Evolutionary conservation across 2,113 vertebrate genomes (phyloP).

Genomic region (Etheostoma spectabile): DNA sequence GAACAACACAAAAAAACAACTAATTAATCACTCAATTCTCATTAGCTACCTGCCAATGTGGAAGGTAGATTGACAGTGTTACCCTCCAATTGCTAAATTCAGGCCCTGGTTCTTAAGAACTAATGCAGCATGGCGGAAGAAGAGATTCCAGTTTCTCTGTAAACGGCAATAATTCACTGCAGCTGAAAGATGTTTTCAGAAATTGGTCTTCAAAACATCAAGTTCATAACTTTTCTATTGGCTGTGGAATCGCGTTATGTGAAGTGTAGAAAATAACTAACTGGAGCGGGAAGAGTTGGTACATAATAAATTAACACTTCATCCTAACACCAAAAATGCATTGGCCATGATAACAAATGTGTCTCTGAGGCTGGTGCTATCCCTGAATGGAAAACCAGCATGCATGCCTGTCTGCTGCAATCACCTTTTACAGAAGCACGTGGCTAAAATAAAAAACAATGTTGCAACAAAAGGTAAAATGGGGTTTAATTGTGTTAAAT

Average conservation of each 20-base stretch:
- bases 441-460: constrained; percentile 16
- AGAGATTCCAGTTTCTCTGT: neutral
- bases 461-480: constrained; percentile 16
- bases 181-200: neutral
- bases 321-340: neutral
- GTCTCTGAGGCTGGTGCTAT: constrained; percentile 6
- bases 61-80: no score
- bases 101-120: neutral
- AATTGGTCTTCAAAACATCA: constrained; percentile 17
- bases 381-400: constrained; percentile 13
- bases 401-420: constrained; percentile 11
- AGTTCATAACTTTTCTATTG: constrained; percentile 22
- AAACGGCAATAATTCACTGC: neutral
- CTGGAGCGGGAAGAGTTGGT: constrained; percentile 1
- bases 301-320: neutral
- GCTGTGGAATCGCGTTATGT: constrained; percentile 3
- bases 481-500: neutral
- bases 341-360: constrained; percentile 9
- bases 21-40: no score
- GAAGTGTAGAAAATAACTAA: constrained; percentile 27
- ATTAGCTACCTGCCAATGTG: no score
- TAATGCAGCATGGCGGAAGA: neutral
- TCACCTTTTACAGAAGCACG: neutral
- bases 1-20: no score
- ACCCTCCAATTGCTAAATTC: no score